Evolutionary conservation across 2,797 vertebrate species (phyloP).

Genomic region (Acestrorhynchus altus): DNA sequence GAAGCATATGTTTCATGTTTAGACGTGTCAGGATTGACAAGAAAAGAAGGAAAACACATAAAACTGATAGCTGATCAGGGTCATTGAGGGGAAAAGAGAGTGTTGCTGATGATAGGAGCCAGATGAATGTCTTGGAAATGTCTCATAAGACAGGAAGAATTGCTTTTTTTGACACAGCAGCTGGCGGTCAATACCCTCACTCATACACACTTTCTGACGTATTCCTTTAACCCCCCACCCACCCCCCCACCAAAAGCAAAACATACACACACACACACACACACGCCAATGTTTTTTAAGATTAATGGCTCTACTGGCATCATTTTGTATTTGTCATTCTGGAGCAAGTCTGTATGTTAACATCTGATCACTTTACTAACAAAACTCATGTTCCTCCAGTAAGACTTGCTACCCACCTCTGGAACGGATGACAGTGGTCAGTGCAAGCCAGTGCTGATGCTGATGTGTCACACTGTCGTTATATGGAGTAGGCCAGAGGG

Average conservation of each 20-base stretch:
- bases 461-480: background rate
- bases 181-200: conserved; percentile 38
- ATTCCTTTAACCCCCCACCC: background rate
- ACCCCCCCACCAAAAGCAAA: too few species aligned
- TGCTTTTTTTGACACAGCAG: conserved; percentile 47
- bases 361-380: background rate
- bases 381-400: background rate
- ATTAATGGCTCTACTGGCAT: background rate
- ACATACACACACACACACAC: background rate
- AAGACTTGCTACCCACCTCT: background rate
- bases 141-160: conserved; percentile 55
- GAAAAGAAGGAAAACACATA: conserved; percentile 42
- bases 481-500: background rate
- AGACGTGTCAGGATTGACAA: conserved; percentile 50
- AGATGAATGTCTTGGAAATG: conserved; percentile 62
- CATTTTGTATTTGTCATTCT: background rate
- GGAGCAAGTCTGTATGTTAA: background rate
- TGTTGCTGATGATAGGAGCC: conserved; percentile 58
- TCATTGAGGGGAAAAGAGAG: conserved; percentile 51
- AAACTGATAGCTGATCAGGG: conserved; percentile 57
- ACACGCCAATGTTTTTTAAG: too few species aligned
- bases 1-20: conserved; percentile 59
- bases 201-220: conserved; percentile 34
- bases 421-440: background rate
- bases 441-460: background rate